Evolutionary conservation across 2,797 vertebrate genomes (phyloP), one percentile per base, ranked within the genome.

Genomic region (Gambelia wislizenii): DNA sequence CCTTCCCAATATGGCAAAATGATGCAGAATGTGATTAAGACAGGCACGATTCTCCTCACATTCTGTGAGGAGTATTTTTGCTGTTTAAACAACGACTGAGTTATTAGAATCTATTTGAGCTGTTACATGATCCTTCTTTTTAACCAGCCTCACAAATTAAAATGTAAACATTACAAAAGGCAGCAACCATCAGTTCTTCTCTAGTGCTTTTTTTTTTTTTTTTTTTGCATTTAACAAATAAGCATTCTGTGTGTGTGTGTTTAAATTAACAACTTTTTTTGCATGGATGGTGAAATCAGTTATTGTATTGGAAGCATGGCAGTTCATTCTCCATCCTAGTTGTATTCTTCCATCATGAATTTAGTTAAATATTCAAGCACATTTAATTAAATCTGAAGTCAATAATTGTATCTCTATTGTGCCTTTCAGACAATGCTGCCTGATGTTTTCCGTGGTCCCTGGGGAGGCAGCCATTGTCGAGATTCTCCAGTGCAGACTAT

Each of bases 401-500:
- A 80, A 72, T 33, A 20, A 8, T 2, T 20, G 9, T 49, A 1
- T 89, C 91, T 94, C 67, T 94, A 22, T 94, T 94, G 83, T 84
- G 14, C 9, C 94, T 95, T 89, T 76, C 96, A 99, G 99, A 98
- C 98, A 61, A 99, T 99, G 98, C 98, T 98, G 96, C 99, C 99
- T 12, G 99, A 99, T 93, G 98, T 99, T 93, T 99, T 98, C 96
- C 97, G 96, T 91, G 99, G 99, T 42, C 97, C 94, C 0, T 99
- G 99, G 99, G 99, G 99, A 94, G 99, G 99, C 95, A 98, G 97
- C 89, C 96, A 95, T 91, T 99, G 99, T 91, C 97, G 98, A 94
- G 99, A 99, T 96, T 99, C 98, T 93, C 98, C 98, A 3, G 97
- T 99, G 86, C 99, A 99, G 97, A 98, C 98, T 22, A 95, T 95